Evolutionary conservation across 2,797 vertebrate genomes (phyloP).

Genomic region (Darevskia nairensis): DNA sequence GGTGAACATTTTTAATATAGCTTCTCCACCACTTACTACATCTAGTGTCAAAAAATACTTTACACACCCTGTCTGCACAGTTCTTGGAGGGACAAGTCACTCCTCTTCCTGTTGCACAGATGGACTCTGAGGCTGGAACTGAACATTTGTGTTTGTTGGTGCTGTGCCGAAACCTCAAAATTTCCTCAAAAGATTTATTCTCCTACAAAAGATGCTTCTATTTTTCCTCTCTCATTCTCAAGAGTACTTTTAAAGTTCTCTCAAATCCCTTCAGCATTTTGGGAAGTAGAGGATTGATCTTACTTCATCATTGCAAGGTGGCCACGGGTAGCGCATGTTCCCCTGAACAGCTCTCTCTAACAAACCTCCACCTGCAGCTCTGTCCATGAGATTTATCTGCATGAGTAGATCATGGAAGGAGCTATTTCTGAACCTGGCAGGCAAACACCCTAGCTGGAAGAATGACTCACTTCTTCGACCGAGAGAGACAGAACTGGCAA

Average conservation of each 20-base stretch:
- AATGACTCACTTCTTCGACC: constrained; percentile 61
- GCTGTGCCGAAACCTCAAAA: too few species aligned
- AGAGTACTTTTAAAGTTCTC: too few species aligned
- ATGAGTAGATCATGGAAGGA: not conserved
- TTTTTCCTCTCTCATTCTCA: too few species aligned
- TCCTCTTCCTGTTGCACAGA: not conserved
- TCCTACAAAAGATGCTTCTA: too few species aligned
- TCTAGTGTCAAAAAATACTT: not conserved
- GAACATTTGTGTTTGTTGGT: too few species aligned
- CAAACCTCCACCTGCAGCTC: not conserved
- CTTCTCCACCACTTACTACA: too few species aligned
- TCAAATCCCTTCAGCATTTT: too few species aligned
- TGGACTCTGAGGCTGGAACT: not conserved
- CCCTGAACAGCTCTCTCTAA: too few species aligned
- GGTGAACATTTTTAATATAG: not conserved
- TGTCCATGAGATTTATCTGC: not conserved
- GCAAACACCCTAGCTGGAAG: constrained; percentile 54
- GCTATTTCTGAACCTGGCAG: not conserved
- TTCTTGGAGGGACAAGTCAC: not conserved
- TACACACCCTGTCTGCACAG: not conserved
- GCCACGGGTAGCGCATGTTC: too few species aligned
- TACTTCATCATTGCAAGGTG: too few species aligned
- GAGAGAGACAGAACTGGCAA: constrained; percentile 60
- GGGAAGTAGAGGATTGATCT: too few species aligned
- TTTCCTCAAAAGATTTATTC: too few species aligned